Percentiles rank a stretch among this genome's conserved stretches.
Evolutionary conservation across 1,140 invertebrate genomes (phyloP).

Genomic region (Brachionus rotundiformis): DNA sequence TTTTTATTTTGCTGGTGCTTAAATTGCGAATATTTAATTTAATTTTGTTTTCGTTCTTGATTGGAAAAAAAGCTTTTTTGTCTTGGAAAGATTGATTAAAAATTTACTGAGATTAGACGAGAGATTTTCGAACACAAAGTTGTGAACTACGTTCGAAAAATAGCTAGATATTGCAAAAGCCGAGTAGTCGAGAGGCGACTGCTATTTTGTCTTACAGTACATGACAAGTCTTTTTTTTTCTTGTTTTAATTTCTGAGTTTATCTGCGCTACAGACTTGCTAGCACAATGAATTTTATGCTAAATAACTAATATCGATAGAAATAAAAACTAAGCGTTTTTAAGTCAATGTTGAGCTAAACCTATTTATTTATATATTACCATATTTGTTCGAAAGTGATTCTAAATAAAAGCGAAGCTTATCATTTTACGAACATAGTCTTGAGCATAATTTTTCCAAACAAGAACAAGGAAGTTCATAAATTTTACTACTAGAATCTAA

Average conservation of each 20-base stretch:
- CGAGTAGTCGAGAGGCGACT: too few relatives aligned
- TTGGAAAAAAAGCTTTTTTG: neutral
- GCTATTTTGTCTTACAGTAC: neutral
- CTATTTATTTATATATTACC: neutral
- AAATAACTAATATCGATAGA: constrained; percentile 15
- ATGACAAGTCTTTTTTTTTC: too few relatives aligned
- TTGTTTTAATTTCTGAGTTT: too few relatives aligned
- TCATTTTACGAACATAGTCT: neutral
- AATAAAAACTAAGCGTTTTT: constrained; percentile 19
- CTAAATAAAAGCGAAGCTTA: constrained; percentile 13
- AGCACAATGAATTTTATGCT: neutral
- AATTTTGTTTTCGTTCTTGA: constrained; percentile 9
- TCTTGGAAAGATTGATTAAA: constrained; percentile 1
- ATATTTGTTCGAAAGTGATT: constrained; percentile 19
- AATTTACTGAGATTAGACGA: constrained; percentile 7
- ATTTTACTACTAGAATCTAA: neutral
- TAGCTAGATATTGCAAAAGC: too few relatives aligned
- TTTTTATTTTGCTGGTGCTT: neutral
- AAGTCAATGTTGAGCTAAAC: neutral
- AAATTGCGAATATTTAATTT: constrained; percentile 17
- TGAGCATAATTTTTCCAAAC: neutral
- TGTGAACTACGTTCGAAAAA: neutral
- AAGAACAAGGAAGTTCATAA: constrained; percentile 13
- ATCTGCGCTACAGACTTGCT: too few relatives aligned
- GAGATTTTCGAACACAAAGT: neutral